Base-by-base conservation (phyloP, 2,113 vertebrate genomes). In the Phoxinus phoxinus region DNA sequence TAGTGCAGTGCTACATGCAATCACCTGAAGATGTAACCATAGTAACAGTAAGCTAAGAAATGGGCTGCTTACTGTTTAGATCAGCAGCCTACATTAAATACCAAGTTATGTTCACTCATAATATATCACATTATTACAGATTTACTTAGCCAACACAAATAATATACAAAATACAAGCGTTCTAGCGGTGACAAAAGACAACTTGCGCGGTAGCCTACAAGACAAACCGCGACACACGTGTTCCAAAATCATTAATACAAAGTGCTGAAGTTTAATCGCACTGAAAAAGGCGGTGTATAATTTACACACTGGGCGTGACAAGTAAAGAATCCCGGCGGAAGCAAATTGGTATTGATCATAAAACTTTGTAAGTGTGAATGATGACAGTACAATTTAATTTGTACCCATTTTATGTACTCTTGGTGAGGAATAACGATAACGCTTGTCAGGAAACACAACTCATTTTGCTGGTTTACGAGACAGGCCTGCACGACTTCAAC, bases 401-500 rank as follows among this genome's bases (percentile, higher is more conserved):
- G 25, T 76, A 75, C 25, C 25, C 44, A 32, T 9, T 76, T 76
- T 53, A 76, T 53, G 74, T 32, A 53, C 74, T 27, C 74, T 76
- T 76, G 46, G 51, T 76, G 15, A 76, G 48, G 17, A 51, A 9
- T 53, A 21, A 48, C 17, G 27, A 51, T 76, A 53, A 53, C 53
- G 27, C 46, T 32, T 76, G 74, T 3, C 48, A 76, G 25, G 11
- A 76, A 53, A 27, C 25, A 75, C 41, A 74, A 74, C 74, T 76
- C 74, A 53, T 53, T 53, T 32, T 19, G 74, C 74, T 76, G 74
- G n/a, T 53, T 76, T 76, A 76, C 32, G 73, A 76, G 71, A 73
- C 12, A 25, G 71, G 46, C 46, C 32, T 75, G 46, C 8, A 30
- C n/a, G 13, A 32, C 46, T 76, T 51, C n/a, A 53, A 76, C 53